Evolutionary conservation across 2,797 vertebrate species (phyloP).

Genomic region (Thunnus albacares): DNA sequence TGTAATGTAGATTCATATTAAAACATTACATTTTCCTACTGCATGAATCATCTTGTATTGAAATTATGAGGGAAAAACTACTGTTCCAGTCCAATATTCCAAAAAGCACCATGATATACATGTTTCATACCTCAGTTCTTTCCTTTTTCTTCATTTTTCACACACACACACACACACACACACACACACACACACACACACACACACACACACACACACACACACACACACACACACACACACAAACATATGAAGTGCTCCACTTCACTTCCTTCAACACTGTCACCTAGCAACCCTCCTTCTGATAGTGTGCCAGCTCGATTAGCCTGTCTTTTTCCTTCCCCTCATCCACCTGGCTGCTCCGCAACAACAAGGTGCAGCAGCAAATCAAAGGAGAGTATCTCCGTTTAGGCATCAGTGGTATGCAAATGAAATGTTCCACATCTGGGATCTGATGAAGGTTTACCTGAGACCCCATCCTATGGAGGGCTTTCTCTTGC

Average conservation of each 20-base stretch:
- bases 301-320: slow-evolving; percentile 75
- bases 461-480: slow-evolving; percentile 35
- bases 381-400: slow-evolving; percentile 62
- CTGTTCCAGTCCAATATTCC: neutral
- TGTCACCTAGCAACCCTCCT: slow-evolving; percentile 85
- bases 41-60: neutral
- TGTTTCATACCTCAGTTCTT: slow-evolving; percentile 13
- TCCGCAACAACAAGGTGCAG: slow-evolving; percentile 68
- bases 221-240: slow-evolving; percentile 12
- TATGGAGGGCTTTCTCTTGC: neutral
- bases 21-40: neutral
- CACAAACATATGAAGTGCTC: slow-evolving; percentile 51
- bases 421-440: slow-evolving; percentile 63
- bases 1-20: neutral
- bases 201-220: slow-evolving; percentile 19
- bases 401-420: slow-evolving; percentile 54
- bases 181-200: slow-evolving; percentile 13
- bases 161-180: slow-evolving; percentile 10
- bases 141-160: slow-evolving; percentile 4
- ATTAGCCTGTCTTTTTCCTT: slow-evolving; percentile 62
- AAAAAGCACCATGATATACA: slow-evolving; percentile 1
- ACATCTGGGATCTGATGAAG: slow-evolving; percentile 31
- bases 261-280: slow-evolving; percentile 82
- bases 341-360: slow-evolving; percentile 70
- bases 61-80: neutral